These are phyloP conservation scores for Rhogogaster chlorosoma DNA, from an alignment of 2,888 invertebrate genomes.

Conservation along the genomic window DNA sequence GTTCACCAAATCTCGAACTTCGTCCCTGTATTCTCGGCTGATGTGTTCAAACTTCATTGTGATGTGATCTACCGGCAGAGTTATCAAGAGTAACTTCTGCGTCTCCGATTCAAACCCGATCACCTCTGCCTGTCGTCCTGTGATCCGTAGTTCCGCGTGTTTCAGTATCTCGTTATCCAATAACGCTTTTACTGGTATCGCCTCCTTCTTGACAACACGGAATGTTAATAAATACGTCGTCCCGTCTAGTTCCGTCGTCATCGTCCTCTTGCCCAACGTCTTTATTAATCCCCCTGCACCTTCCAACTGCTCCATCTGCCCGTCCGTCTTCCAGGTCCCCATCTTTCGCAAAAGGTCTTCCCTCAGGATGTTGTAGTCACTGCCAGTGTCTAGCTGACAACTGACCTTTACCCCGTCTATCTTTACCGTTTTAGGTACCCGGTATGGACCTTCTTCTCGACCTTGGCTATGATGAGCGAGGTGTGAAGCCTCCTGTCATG, in stretches of 20 bases:
- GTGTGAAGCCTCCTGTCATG: no score
- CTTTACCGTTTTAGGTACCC: background rate
- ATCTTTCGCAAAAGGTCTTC: background rate
- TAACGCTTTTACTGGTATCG: background rate
- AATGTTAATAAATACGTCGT: background rate
- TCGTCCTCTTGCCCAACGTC: constrained; percentile 17
- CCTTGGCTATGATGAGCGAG: background rate
- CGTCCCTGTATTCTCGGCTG: background rate
- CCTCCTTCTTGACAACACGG: background rate
- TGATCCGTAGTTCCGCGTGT: background rate
- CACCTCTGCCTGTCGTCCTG: background rate
- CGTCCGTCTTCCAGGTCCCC: background rate
- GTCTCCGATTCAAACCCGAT: background rate
- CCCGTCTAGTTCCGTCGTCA: background rate
- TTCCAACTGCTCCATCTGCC: background rate
- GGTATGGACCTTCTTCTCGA: background rate
- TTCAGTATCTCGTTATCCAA: background rate
- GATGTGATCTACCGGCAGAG: background rate
- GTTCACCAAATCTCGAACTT: background rate
- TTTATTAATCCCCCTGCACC: background rate
- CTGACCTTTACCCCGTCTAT: background rate
- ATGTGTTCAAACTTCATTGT: background rate
- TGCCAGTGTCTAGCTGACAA: constrained; percentile 4
- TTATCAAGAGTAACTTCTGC: background rate
- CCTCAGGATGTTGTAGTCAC: background rate